Evolutionary conservation across 2,113 vertebrate genomes (phyloP).

Genomic region (Microcebus murinus): DNA sequence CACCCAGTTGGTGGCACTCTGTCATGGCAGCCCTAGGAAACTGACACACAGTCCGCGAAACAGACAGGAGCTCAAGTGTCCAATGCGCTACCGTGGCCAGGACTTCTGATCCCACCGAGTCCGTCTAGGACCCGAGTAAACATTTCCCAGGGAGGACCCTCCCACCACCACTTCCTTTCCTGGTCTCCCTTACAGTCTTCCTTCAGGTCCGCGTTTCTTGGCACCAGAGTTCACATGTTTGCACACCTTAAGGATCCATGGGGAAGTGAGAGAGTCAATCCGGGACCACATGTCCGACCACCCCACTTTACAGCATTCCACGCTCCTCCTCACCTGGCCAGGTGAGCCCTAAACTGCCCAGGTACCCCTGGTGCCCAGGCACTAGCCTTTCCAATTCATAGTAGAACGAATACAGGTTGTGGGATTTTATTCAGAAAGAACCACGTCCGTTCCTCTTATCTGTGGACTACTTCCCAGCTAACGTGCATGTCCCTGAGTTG

Average conservation of each 20-base stretch:
- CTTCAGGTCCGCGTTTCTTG: neutral
- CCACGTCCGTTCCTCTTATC: neutral
- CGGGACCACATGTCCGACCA: too few species aligned
- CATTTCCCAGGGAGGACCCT: neutral
- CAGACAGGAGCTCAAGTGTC: neutral
- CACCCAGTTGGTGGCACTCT: neutral
- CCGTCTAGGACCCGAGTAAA: neutral
- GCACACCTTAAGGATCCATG: neutral
- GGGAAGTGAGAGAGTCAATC: neutral
- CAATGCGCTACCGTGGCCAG: too few species aligned
- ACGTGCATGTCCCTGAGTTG: neutral
- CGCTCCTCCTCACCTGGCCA: neutral
- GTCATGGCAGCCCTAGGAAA: neutral
- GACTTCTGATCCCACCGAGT: neutral
- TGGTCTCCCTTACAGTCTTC: neutral
- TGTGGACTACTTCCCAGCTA: neutral
- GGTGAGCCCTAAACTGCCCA: neutral
- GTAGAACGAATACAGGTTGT: neutral
- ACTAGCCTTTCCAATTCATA: neutral
- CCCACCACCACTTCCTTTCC: neutral
- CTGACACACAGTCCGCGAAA: neutral
- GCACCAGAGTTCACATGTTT: neutral
- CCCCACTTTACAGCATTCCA: neutral
- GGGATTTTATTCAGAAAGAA: constrained; percentile 29
- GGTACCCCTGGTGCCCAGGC: neutral